Conservation (phyloP, 1,140 invertebrate species). For the Zaprionus nigranus region DNA sequence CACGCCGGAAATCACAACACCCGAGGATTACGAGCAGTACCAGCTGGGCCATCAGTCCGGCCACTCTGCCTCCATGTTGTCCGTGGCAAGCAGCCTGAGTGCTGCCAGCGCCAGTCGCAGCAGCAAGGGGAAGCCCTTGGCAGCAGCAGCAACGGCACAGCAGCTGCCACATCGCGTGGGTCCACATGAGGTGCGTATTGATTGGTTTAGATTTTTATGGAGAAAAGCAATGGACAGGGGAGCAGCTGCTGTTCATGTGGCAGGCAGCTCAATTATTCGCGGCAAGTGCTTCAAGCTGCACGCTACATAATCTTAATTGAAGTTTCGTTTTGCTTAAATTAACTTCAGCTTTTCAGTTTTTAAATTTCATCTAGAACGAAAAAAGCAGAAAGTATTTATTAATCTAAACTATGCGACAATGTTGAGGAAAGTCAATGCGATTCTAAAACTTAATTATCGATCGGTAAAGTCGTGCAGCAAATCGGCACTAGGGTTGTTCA, state of each 20-base stretch:
- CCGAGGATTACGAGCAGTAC: constrained; percentile 67
- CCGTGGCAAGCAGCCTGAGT: constrained; percentile 56
- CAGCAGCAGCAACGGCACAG: constrained; percentile 28
- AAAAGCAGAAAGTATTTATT: too few species aligned
- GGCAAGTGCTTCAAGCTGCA: constrained; percentile 7
- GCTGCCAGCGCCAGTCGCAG: constrained; percentile 36
- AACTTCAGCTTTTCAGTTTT: background rate
- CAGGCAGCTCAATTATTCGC: constrained; percentile 11
- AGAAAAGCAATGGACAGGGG: background rate
- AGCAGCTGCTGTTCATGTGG: background rate
- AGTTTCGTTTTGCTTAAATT: background rate
- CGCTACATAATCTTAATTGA: background rate
- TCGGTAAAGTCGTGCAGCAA: too few species aligned
- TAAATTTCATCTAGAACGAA: background rate
- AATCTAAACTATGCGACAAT: too few species aligned
- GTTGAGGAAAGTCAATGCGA: too few species aligned
- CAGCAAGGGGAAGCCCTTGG: constrained; percentile 46
- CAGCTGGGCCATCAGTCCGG: constrained; percentile 61
- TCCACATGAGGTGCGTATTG: constrained; percentile 62
- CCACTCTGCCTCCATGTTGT: constrained; percentile 58
- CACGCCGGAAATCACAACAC: constrained; percentile 61
- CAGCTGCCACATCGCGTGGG: constrained; percentile 39
- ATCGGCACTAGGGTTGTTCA: too few species aligned
- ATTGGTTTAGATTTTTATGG: background rate
- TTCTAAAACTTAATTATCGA: too few species aligned